Evolutionary conservation across 2,888 invertebrate species (phyloP), one percentile per base, ranked within the genome.

Genomic region (Bhutanitis thaidina): DNA sequence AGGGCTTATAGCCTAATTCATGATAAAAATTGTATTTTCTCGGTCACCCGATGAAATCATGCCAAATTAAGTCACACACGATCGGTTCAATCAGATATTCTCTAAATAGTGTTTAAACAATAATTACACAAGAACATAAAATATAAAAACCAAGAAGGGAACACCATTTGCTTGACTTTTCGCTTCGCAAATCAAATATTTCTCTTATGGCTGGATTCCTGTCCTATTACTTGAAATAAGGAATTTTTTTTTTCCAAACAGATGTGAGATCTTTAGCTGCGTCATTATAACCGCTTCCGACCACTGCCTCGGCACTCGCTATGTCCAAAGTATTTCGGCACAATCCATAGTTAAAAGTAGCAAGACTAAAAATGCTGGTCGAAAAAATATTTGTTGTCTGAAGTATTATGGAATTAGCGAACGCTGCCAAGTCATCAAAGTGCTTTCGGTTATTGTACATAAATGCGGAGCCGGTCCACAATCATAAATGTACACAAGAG

Each of bases 321-420:
- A 34, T 16, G 16, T 12, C 20, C 38, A n/a, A 16, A 35, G 35
- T 12, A 4, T 12, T 34, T 34, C 5, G 1, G n/a, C 5, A 32
- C n/a, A n/a, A 32, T 8, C 29, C 9, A 4, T 29, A 3, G 29
- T 29, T 29, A n/a, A 30, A 30, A n/a, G n/a, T n/a, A n/a, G 30
- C n/a, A 30, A 30, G 1, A 30, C n/a, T n/a, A n/a, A n/a, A n/a
- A n/a, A 30, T n/a, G 30, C 30, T 30, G 4, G 1, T 30, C n/a
- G 4, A 30, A 9, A n/a, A 30, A 1, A n/a, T 9, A 9, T 14
- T 32, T 48, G 49, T 40, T 32, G 27, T n/a, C n/a, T n/a, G 13
- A 32, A 9, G 27, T 29, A 43, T 57, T 52, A 30, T 55, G 54
- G 35, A 12, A 13, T 43, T 12, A 14, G 14, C 15, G 44, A 37